Conservation (phyloP, 2,113 vertebrate genomes). For the Eulemur rufifrons region DNA sequence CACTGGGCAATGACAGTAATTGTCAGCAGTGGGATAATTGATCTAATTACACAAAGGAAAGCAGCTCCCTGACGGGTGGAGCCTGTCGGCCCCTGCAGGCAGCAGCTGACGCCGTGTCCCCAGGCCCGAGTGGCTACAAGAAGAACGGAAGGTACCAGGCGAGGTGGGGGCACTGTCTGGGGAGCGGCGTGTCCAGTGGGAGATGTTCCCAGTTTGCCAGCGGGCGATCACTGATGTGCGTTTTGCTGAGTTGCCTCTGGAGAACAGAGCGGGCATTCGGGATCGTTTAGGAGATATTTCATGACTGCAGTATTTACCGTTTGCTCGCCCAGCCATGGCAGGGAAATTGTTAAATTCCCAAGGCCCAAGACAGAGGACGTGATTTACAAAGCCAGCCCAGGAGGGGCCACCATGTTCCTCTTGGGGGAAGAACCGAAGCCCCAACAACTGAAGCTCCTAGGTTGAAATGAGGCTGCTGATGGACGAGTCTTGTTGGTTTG, state of each 20-base stretch:
- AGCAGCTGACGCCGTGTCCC: rapidly evolving
- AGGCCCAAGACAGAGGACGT: neutral
- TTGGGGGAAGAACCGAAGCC: neutral
- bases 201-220: neutral
- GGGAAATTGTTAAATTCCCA: neutral
- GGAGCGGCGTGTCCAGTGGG: rapidly evolving
- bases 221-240: neutral
- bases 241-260: neutral
- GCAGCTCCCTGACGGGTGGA: neutral
- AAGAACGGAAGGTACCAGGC: rapidly evolving
- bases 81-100: neutral
- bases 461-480: neutral
- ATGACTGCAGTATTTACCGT: neutral
- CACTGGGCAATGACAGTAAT: neutral
- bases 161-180: rapidly evolving
- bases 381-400: neutral
- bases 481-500: neutral
- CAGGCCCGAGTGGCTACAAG: rapidly evolving
- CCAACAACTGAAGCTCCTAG: rapidly evolving
- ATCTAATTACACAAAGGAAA: neutral
- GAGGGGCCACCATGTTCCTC: neutral
- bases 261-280: neutral
- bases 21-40: neutral
- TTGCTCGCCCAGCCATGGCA: neutral
- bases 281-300: neutral